Evolutionary conservation across 2,888 invertebrate genomes (phyloP).

Genomic region (Scrobipalpa costella): DNA sequence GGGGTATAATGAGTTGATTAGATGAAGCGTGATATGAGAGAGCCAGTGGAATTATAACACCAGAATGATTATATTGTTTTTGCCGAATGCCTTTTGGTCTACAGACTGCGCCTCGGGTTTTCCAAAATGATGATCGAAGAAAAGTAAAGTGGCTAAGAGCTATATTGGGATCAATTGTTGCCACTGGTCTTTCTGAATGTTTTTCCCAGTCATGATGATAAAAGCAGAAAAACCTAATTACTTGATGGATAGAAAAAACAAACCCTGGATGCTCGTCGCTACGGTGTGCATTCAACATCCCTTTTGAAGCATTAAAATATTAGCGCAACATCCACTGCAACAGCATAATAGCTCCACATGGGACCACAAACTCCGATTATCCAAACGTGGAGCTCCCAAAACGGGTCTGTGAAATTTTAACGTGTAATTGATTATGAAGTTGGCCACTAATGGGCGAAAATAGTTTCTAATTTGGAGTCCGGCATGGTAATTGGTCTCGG

Average conservation of each 20-base stretch:
- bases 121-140: no score
- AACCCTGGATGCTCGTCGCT: not conserved
- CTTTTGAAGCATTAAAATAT: constrained; percentile 67
- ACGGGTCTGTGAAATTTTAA: constrained; percentile 76
- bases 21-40: not conserved
- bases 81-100: not conserved
- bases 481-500: constrained; percentile 73
- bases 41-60: not conserved
- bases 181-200: no score
- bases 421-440: constrained; percentile 81
- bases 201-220: not conserved
- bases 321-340: constrained; percentile 62
- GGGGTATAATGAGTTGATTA: constrained; percentile 23
- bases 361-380: constrained; percentile 81
- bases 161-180: no score
- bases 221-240: not conserved
- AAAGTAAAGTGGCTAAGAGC: no score
- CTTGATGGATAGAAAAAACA: constrained; percentile 1
- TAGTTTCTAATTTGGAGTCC: constrained; percentile 79
- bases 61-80: not conserved
- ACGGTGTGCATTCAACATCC: not conserved
- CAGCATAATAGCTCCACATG: constrained; percentile 72
- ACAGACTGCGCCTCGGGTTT: no score
- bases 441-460: constrained; percentile 78
- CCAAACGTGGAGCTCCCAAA: constrained; percentile 74